Conservation (phyloP, 2,888 invertebrate genomes). For the Drosophila helvetica region DNA sequence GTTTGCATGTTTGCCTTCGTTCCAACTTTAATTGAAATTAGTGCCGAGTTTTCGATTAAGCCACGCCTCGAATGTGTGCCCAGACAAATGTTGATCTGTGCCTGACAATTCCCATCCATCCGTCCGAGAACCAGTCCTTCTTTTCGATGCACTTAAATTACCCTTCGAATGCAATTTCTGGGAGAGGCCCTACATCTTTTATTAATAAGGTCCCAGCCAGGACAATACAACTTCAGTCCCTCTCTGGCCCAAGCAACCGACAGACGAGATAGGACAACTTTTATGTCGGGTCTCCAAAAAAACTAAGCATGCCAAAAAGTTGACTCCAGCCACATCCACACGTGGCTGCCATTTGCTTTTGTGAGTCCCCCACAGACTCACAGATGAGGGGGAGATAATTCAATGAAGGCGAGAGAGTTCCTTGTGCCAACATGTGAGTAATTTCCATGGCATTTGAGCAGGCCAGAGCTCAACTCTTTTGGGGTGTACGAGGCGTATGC, state of each 20-base stretch:
- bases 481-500: slow-evolving; percentile 55
- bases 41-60: slow-evolving; percentile 66
- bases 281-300: slow-evolving; percentile 23
- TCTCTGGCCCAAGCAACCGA: slow-evolving; percentile 18
- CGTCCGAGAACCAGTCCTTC: no score
- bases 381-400: slow-evolving; percentile 56
- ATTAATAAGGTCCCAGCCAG: slow-evolving; percentile 50
- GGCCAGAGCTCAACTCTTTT: slow-evolving; percentile 48
- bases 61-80: slow-evolving; percentile 39
- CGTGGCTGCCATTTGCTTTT: slow-evolving; percentile 12
- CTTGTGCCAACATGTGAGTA: slow-evolving; percentile 53
- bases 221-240: slow-evolving; percentile 45
- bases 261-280: slow-evolving; percentile 55
- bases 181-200: slow-evolving; percentile 52
- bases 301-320: slow-evolving; percentile 48
- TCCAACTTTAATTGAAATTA: slow-evolving; percentile 77
- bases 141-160: slow-evolving; percentile 35
- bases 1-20: slow-evolving; percentile 51
- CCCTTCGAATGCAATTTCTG: slow-evolving; percentile 13
- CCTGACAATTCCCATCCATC: slow-evolving; percentile 14
- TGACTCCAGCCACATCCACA: slow-evolving; percentile 18
- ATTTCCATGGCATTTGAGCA: slow-evolving; percentile 48
- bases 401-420: slow-evolving; percentile 46
- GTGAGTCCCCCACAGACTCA: no score
- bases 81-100: slow-evolving; percentile 42